Conservation (phyloP, 1,140 invertebrate species). For the Notospermus geniculatus region DNA sequence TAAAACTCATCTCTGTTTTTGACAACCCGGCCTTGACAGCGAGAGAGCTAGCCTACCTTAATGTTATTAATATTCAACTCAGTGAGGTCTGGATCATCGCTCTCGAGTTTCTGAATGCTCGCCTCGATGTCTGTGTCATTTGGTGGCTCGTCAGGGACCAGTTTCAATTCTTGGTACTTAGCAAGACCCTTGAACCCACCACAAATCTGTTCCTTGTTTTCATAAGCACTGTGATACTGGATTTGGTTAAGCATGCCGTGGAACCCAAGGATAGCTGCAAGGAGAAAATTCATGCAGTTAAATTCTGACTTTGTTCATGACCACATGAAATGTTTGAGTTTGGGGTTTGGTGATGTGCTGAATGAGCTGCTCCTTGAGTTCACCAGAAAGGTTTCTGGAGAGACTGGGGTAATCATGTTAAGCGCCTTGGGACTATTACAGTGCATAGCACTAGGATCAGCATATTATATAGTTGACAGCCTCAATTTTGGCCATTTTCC, state of each 20-base stretch:
- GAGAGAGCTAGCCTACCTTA: conserved; percentile 49
- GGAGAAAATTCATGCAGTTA: conserved; percentile 22
- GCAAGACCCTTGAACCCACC: conserved; percentile 72
- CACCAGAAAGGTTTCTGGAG: too few species aligned
- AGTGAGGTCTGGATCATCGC: conserved; percentile 74
- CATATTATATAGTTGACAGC: too few species aligned
- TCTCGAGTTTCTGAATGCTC: conserved; percentile 80
- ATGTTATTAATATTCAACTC: conserved; percentile 55
- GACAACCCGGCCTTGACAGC: too few species aligned
- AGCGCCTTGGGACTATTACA: too few species aligned
- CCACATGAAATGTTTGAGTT: too few species aligned
- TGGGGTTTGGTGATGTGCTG: too few species aligned
- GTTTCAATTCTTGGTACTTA: conserved; percentile 88
- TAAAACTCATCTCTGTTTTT: too few species aligned
- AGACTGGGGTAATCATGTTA: too few species aligned
- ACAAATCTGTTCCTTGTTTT: conserved; percentile 30
- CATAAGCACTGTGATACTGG: conserved; percentile 91
- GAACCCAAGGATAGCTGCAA: conserved; percentile 93
- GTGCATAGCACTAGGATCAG: too few species aligned
- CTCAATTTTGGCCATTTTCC: too few species aligned
- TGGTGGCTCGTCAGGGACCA: conserved; percentile 83
- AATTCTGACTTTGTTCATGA: too few species aligned
- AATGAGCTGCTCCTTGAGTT: too few species aligned
- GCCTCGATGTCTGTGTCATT: conserved; percentile 92
- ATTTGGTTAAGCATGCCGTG: conserved; percentile 99